These are phyloP conservation scores for Holacanthella duospinosa DNA, from an alignment of 2,888 invertebrate genomes.

Conservation along the genomic window DNA sequence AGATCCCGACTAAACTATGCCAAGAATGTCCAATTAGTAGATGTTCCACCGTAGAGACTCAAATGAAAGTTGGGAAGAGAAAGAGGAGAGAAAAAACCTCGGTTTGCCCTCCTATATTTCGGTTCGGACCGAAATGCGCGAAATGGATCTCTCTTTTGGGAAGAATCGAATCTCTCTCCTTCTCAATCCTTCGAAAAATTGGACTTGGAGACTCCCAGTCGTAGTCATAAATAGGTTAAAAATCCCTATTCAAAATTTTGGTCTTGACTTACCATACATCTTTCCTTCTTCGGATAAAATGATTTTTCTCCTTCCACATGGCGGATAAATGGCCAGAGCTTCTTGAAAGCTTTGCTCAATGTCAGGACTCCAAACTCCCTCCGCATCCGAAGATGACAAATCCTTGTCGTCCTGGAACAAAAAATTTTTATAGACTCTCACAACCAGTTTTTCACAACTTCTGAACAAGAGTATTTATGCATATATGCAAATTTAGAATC, in stretches of 20 bases:
- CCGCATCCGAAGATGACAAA: constrained; percentile 91
- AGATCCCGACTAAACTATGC: constrained; percentile 60
- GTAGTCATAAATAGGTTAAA: no score
- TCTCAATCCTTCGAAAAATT: no score
- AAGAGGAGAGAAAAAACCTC: constrained; percentile 31
- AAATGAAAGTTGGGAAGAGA: constrained; percentile 43
- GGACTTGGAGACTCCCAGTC: no score
- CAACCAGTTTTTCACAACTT: not conserved
- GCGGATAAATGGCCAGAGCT: constrained; percentile 98
- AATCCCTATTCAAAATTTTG: no score
- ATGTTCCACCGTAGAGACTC: constrained; percentile 48
- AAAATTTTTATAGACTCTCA: no score
- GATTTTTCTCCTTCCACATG: constrained; percentile 98
- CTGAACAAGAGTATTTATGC: no score
- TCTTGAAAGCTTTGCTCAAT: constrained; percentile 99
- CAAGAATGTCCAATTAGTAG: constrained; percentile 95
- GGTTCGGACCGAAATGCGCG: no score
- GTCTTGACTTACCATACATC: constrained; percentile 93
- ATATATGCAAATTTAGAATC: no score
- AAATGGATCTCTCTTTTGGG: no score
- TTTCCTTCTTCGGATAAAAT: constrained; percentile 99
- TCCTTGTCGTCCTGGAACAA: constrained; percentile 65
- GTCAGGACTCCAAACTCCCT: constrained; percentile 99
- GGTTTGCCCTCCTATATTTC: constrained; percentile 21
- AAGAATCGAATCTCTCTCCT: no score